Percentiles rank a stretch among this genome's conserved stretches.
Conservation (phyloP, 2,113 vertebrate genomes). For the Gobius niger region DNA sequence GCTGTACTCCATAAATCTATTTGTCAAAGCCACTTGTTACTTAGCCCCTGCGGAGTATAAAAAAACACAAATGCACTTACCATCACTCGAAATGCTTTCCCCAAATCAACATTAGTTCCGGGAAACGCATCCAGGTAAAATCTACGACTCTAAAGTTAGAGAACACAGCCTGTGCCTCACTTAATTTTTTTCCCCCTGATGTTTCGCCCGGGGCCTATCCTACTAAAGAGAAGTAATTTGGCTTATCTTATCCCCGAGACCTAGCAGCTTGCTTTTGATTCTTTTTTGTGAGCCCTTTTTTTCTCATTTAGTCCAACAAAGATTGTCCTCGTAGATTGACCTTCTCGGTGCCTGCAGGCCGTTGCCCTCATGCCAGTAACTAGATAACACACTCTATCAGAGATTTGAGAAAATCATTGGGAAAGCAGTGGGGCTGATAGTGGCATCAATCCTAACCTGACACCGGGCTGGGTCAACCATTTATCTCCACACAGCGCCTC, state of each 20-base stretch:
- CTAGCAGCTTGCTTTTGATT: slow-evolving; percentile 81
- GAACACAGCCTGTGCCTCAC: slow-evolving; percentile 58
- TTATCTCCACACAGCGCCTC: slow-evolving; percentile 96
- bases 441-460: slow-evolving; percentile 99
- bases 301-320: slow-evolving; percentile 95
- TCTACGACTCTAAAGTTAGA: slow-evolving; percentile 70
- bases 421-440: slow-evolving; percentile 97
- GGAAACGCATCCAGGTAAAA: slow-evolving; percentile 72
- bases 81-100: slow-evolving; percentile 40
- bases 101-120: slow-evolving; percentile 59
- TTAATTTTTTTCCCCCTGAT: slow-evolving; percentile 69
- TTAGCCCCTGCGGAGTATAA: slow-evolving; percentile 51
- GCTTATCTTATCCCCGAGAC: slow-evolving; percentile 81
- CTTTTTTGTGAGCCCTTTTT: slow-evolving; percentile 84
- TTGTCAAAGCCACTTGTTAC: slow-evolving; percentile 33
- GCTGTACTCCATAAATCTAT: not conserved
- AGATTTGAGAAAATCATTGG: slow-evolving; percentile 99
- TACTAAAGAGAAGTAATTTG: slow-evolving; percentile 83
- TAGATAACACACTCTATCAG: slow-evolving; percentile 99
- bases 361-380: slow-evolving; percentile 98
- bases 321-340: slow-evolving; percentile 96
- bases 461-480: slow-evolving; percentile 95
- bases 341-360: slow-evolving; percentile 88
- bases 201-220: slow-evolving; percentile 72
- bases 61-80: slow-evolving; percentile 25